Base-by-base conservation (phyloP, 2,888 invertebrate species). In the Troides aeacus region DNA sequence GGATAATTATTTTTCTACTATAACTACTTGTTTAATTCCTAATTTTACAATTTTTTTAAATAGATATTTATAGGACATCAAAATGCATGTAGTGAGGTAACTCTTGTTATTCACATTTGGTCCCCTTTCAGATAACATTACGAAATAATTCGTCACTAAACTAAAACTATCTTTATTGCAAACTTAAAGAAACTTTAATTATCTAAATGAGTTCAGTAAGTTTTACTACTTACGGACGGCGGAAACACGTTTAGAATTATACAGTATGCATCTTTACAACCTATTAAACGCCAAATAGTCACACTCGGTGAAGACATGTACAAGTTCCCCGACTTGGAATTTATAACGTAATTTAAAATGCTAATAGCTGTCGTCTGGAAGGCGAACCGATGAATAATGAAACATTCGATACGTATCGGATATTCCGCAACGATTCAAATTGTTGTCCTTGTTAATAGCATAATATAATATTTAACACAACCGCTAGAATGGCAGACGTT, bases 271-370 rank as follows among this genome's bases (percentile, higher is more conserved):
- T 21, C 30, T 57, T 59, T 60, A 66, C 60, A 39, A 61, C 56
- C 61, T 59, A 64, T 68, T 30, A 56, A 69, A 64, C 60, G 42
- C 60, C 64, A 66, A 63, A 66, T 70, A 30, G 53, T 60, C 53
- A 66, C 24, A 53, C 56, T 53, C 2, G 24, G 12, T 58, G 46
- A 58, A 62, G 21, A 56, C 69, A 64, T 59, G 59, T 70, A 60
- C 23, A 50, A 71, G 57, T 64, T 64, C 64, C n/a, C n/a, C 60
- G 67, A 36, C 64, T 71, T 67, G 70, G 67, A 88, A 88, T 87
- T 87, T 87, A 87, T 88, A 87, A 87, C 78, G 84, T 82, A 82
- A 88, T 89, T 87, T 90, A 87, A 89, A 90, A 90, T 90, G 89
- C 84, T 89, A 90, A 90, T 90, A 81, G 80, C 76, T 80, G 84